phyloP scores from a whole-genome alignment of 2,888 invertebrate genomes.

The Biston betularia region DNA sequence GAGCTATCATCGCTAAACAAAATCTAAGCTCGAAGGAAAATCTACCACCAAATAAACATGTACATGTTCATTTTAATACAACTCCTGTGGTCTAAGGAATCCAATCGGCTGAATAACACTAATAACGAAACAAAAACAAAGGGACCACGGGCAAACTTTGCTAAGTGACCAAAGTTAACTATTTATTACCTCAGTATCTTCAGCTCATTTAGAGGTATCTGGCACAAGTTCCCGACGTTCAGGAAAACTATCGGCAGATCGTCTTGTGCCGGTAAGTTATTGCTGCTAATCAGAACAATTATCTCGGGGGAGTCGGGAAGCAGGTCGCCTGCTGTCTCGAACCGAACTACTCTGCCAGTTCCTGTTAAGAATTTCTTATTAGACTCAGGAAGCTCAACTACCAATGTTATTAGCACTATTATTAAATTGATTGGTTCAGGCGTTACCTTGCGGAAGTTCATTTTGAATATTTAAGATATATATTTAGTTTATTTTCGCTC shows the following conservation, averaged over 20 bases:
- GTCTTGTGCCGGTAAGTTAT: constrained; percentile 71
- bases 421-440: too few species aligned
- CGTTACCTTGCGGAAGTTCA: too few species aligned
- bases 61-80: neutral
- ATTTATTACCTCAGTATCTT: constrained; percentile 59
- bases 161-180: constrained; percentile 29
- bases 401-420: neutral
- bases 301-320: constrained; percentile 65
- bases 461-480: too few species aligned
- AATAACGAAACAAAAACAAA: constrained; percentile 23
- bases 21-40: too few species aligned
- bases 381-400: constrained; percentile 23
- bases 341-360: constrained; percentile 66
- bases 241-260: constrained; percentile 73
- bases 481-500: too few species aligned
- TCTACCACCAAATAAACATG: too few species aligned
- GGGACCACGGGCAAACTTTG: constrained; percentile 17
- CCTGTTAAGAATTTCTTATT: constrained; percentile 56
- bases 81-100: constrained; percentile 10
- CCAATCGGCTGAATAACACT: constrained; percentile 20
- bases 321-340: constrained; percentile 58
- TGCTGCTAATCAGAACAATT: constrained; percentile 66
- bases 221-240: constrained; percentile 64
- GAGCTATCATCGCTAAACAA: too few species aligned
- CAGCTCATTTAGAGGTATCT: constrained; percentile 64